Evolutionary conservation across 2,113 vertebrate genomes (phyloP).

Genomic region (Atlantisia rogersi): DNA sequence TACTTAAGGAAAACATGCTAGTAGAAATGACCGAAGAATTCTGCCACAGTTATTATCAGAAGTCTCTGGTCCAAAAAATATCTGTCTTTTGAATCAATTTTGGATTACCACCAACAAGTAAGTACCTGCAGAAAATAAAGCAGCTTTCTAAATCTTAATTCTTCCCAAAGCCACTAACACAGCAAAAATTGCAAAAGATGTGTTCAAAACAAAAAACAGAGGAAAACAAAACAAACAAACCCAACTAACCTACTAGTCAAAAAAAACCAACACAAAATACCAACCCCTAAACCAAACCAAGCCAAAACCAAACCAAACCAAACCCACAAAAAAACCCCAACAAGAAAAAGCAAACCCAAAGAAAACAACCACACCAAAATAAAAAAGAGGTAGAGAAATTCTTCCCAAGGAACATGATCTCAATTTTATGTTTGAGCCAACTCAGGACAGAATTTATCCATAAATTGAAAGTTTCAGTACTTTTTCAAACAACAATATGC

Average conservation of each 20-base stretch:
- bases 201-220: neutral
- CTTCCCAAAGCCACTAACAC: neutral
- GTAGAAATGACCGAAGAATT: neutral
- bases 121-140: neutral
- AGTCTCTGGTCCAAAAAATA: neutral
- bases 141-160: neutral
- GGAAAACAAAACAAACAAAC: too few relatives aligned
- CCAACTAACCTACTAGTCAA: neutral
- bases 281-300: too few relatives aligned
- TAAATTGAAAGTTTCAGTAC: neutral
- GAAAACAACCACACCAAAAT: too few relatives aligned
- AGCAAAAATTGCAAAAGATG: neutral
- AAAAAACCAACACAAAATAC: neutral
- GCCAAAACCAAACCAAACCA: too few relatives aligned
- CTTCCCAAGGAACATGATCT: neutral
- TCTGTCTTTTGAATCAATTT: neutral
- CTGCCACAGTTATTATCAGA: neutral
- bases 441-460: neutral
- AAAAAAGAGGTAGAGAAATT: neutral
- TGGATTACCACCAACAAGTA: neutral
- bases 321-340: neutral
- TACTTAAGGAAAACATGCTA: neutral
- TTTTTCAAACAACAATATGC: neutral
- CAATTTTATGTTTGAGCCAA: neutral
- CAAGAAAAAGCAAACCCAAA: too few relatives aligned